Evolutionary conservation across 2,888 invertebrate species (phyloP).

Genomic region (Agrilus cyanescens): DNA sequence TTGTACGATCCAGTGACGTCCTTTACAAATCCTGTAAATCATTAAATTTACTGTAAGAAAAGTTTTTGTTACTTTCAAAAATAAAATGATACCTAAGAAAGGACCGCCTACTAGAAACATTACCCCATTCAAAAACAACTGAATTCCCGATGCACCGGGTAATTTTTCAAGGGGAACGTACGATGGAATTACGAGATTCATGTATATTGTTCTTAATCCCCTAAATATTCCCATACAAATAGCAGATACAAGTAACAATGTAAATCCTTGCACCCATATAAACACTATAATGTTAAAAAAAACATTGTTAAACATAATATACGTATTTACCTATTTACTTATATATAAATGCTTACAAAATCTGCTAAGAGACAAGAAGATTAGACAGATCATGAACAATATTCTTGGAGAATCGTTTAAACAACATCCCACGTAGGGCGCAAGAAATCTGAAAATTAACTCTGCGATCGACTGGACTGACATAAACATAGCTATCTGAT

Average conservation of each 20-base stretch:
- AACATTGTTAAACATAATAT: too few relatives aligned
- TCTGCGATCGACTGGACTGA: constrained; percentile 41
- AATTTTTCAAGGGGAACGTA: constrained; percentile 53
- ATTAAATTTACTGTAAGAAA: constrained; percentile 5
- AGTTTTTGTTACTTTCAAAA: not conserved
- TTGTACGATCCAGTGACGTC: constrained; percentile 49
- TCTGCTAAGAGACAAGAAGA: constrained; percentile 45
- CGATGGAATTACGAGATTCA: constrained; percentile 53
- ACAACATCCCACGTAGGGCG: constrained; percentile 53
- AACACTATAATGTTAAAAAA: too few relatives aligned
- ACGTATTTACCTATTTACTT: too few relatives aligned
- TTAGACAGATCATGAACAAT: constrained; percentile 49
- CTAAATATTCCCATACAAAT: constrained; percentile 50
- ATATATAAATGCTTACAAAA: constrained; percentile 42
- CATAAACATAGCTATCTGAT: constrained; percentile 48
- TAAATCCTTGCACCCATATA: too few relatives aligned
- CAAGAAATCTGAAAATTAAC: constrained; percentile 45
- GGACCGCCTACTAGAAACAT: constrained; percentile 47
- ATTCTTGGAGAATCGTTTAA: constrained; percentile 45
- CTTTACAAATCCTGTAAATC: constrained; percentile 46
- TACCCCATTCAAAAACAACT: constrained; percentile 54
- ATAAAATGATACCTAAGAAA: constrained; percentile 40
- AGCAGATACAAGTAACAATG: constrained; percentile 21
- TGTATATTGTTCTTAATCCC: constrained; percentile 54
- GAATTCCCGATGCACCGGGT: constrained; percentile 54